Conservation (phyloP, 2,113 vertebrate genomes). For the Ailurus styani region DNA sequence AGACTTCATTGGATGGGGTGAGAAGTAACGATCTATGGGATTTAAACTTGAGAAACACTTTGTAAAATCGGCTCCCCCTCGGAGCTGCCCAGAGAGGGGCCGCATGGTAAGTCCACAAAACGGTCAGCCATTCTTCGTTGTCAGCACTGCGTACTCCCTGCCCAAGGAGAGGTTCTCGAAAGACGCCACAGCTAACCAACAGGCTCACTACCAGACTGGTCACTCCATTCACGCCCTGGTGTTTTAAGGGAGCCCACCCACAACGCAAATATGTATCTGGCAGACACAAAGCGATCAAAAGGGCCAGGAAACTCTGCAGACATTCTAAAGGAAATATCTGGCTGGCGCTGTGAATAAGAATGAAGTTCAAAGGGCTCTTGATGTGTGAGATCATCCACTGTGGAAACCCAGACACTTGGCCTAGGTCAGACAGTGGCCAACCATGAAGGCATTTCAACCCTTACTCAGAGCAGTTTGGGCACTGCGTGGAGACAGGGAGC, state of each 20-base stretch:
- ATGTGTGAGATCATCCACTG: not conserved
- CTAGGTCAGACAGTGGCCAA: not conserved
- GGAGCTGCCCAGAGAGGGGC: not conserved
- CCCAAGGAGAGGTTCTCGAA: not conserved
- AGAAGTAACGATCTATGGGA: not conserved
- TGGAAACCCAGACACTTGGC: not conserved
- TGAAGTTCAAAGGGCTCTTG: slow-evolving; percentile 27
- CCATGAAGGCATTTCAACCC: not conserved
- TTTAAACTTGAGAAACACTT: slow-evolving; percentile 1
- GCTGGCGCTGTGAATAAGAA: not conserved
- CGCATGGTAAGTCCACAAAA: not conserved
- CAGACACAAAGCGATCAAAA: slow-evolving; percentile 6
- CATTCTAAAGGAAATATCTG: slow-evolving; percentile 53
- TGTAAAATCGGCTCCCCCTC: not conserved
- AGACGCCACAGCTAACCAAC: not conserved
- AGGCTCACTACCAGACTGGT: not conserved
- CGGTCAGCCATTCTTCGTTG: not conserved
- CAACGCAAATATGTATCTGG: not conserved
- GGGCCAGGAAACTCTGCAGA: slow-evolving; percentile 53
- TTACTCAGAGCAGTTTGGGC: not conserved
- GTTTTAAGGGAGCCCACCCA: not conserved
- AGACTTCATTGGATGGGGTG: not conserved
- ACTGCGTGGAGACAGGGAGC: not conserved
- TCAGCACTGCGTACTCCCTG: not conserved
- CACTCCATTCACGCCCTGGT: not conserved